Evolutionary conservation across 2,113 vertebrate genomes (phyloP), one percentile per base, ranked within the genome.

Genomic region (Pantherophis guttatus): DNA sequence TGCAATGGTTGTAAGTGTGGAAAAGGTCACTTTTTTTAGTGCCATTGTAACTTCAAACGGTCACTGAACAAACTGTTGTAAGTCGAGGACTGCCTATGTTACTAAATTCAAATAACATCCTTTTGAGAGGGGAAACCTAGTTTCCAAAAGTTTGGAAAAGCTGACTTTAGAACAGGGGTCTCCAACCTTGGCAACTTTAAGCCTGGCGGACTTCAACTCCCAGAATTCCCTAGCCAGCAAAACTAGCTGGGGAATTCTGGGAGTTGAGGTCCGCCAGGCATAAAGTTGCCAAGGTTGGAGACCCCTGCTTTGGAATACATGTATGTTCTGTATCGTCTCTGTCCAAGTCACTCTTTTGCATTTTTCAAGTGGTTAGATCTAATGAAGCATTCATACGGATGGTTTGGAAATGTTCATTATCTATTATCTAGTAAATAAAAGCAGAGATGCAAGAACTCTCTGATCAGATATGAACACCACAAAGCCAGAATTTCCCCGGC

Each of bases 391-490:
- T 3, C 29, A 53, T 26, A n/a, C 3, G 8, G 53, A 81, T 65
- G 19, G n/a, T 62, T 24, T 21, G 19, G 57, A 92, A 29, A 65
- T 24, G 48, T 62, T 53, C 44, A 39, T 58, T 53, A 24, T 65
- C 87, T 50, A 39, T 58, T 53, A 24, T 65, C 87, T 50, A 23
- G 29, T 53, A 65, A 62, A 65, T 33, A 92, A 52, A 87, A 65
- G 44, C 17, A 87, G 57, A 52, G 44, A 87, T 62, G 81, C 48
- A 21, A 87, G 85, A 52, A 26, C 52, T 75, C 48, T 54, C 33
- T 50, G 58, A 86, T 91, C 90, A 86, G 75, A 91, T 91, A 91
- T 26, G 52, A 91, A 85, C 54, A 91, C 90, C 90, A 91, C 90
- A 91, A 91, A 91, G 70, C 90, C 90, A 91, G n/a, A n/a, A 85